A percentile compares a stretch with the other conserved stretches of the same genome.
Evolutionary conservation across 2,113 vertebrate genomes (phyloP).

Genomic region (Pterocles orientalis): DNA sequence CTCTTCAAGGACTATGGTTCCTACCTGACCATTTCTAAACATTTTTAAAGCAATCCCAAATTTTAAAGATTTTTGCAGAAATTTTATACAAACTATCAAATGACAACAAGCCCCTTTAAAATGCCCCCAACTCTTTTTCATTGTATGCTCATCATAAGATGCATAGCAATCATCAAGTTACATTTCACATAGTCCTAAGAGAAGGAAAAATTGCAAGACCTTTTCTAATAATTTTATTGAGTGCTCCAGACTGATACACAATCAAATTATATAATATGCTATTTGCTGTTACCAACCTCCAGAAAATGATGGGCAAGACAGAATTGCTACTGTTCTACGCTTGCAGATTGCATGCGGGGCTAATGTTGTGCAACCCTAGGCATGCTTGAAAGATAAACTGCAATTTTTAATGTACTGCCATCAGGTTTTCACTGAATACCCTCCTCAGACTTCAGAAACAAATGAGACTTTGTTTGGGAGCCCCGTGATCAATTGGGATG

Average conservation of each 20-base stretch:
- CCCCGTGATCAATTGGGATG: neutral
- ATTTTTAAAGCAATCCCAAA: neutral
- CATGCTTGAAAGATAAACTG: constrained; percentile 5
- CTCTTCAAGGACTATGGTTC: neutral
- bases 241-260: neutral
- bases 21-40: neutral
- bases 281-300: neutral
- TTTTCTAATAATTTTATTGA: neutral
- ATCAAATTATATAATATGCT: neutral
- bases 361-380: neutral
- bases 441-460: constrained; percentile 2
- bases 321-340: neutral
- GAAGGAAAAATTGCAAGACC: neutral
- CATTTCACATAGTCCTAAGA: neutral
- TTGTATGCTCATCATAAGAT: neutral
- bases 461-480: constrained; percentile 11
- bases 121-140: neutral
- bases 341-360: neutral
- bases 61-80: neutral
- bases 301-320: neutral
- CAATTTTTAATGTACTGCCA: constrained; percentile 24
- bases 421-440: neutral
- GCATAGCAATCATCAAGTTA: neutral
- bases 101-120: neutral
- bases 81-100: neutral